phyloP scores from a whole-genome alignment of 2,113 vertebrate genomes.

The Mirounga angustirostris region DNA sequence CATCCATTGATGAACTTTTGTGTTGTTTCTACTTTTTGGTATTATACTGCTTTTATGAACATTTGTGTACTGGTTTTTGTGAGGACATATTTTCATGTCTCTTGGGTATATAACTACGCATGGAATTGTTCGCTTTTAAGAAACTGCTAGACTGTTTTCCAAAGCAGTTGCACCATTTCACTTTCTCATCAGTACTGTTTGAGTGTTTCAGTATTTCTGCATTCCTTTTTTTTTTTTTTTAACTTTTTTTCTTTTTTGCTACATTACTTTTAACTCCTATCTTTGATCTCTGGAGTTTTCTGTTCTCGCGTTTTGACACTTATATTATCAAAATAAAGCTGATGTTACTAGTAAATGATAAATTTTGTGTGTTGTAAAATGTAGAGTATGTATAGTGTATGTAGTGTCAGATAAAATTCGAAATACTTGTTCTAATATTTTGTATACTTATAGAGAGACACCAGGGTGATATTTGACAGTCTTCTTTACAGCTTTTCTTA shows the following conservation, averaged over 20 bases:
- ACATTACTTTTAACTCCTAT: not conserved
- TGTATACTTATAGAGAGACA: not conserved
- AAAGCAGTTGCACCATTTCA: not conserved
- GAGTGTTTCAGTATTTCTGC: not conserved
- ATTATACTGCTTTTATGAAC: not conserved
- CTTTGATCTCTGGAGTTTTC: not conserved
- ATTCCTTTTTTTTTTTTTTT: not conserved
- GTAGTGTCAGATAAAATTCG: not conserved
- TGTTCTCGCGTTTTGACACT: not conserved
- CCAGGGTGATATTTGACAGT: not conserved
- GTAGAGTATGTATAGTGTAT: not conserved
- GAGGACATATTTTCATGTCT: not conserved
- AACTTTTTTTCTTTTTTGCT: not conserved
- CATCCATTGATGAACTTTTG: not conserved
- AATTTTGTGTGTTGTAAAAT: not conserved
- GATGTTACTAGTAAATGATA: not conserved
- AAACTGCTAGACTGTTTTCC: not conserved
- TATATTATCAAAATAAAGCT: constrained; percentile 10
- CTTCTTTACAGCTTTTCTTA: not conserved
- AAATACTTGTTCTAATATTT: constrained; percentile 27
- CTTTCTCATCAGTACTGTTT: not conserved
- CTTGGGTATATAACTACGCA: not conserved
- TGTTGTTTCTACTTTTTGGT: not conserved
- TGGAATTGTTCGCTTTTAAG: not conserved
- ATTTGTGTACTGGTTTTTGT: not conserved